phyloP scores from a whole-genome alignment of 1,140 invertebrate species.

The Bombus cullumanus region DNA sequence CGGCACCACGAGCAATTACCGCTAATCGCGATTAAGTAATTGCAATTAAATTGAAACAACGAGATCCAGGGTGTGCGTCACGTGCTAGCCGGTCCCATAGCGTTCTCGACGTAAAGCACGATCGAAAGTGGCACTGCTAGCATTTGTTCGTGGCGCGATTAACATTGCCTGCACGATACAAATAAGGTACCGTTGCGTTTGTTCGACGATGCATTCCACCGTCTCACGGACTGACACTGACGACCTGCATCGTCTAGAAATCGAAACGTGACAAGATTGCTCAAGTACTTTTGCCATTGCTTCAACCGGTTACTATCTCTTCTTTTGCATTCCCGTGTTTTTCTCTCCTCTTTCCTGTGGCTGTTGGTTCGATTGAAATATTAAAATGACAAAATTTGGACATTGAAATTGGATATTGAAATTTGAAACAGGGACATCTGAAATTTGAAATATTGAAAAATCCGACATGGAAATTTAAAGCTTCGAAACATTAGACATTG shows the following conservation, averaged over 20 bases:
- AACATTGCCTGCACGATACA: constrained; percentile 48
- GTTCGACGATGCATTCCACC: constrained; percentile 40
- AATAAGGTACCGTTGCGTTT: constrained; percentile 60
- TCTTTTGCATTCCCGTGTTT: background rate
- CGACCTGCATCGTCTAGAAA: constrained; percentile 63
- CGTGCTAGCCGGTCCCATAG: constrained; percentile 10
- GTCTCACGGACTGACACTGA: constrained; percentile 47
- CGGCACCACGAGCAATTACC: constrained; percentile 42
- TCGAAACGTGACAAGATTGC: constrained; percentile 42
- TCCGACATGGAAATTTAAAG: too few species aligned
- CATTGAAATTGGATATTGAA: too few species aligned
- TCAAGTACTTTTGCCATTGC: background rate
- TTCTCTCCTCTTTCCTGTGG: too few species aligned
- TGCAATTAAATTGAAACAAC: constrained; percentile 38
- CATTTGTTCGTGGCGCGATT: constrained; percentile 28
- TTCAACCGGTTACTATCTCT: background rate
- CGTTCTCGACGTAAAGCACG: background rate
- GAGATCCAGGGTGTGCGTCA: constrained; percentile 17
- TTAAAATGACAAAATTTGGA: too few species aligned
- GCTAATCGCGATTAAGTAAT: constrained; percentile 49
- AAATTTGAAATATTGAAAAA: too few species aligned
- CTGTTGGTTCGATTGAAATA: too few species aligned
- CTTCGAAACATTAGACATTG: too few species aligned
- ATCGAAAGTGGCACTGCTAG: constrained; percentile 1
- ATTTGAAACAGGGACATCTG: too few species aligned